Evolutionary conservation across 2,888 invertebrate genomes (phyloP), one percentile per base, ranked within the genome.

Genomic region (Drosophila quinaria): DNA sequence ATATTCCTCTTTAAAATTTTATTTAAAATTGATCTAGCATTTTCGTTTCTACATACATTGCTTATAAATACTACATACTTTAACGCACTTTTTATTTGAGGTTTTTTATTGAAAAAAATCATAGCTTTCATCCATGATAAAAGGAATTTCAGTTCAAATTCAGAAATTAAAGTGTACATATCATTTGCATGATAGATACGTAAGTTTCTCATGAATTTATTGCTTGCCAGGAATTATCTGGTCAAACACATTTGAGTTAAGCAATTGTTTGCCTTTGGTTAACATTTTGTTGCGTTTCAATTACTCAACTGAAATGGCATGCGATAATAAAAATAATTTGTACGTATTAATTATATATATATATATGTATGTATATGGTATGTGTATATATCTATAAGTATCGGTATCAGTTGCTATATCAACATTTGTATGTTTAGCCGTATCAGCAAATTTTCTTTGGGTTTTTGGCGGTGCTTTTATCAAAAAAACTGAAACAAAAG

Each of bases 381-480:
- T 41, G 11, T 52, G 31, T 22, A 19, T 55, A 46, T 60, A 50
- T 59, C 56, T 46, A 62, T 46, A 10, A 37, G 41, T 33, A 41
- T 25, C 52, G 65, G 46, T 77, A 76, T 62, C 71, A 51, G 63
- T 29, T 52, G 39, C 25, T 37, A 37, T 56, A 64, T 49, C 22
- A 39, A 15, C 4, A 10, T 25, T 5, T 47, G n/a, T 42, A 5
- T 37, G 35, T 52, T 6, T 29, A 15, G 35, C 58, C 42, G 25
- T 60, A 64, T 60, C 77, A 55, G 72, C 71, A 41, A 49, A 22
- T 60, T 61, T 17, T 61, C 19, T 41, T 47, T 15, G 19, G 19
- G 33, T 50, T 50, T 17, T 17, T 11, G 25, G 17, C 46, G 22
- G 25, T 42, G 51, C 29, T 41, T 49, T 37, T 46, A 61, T 33